Evolutionary conservation across 2,113 vertebrate genomes (phyloP), one percentile per base, ranked within the genome.

Genomic region (Corythornis madagascariensis): DNA sequence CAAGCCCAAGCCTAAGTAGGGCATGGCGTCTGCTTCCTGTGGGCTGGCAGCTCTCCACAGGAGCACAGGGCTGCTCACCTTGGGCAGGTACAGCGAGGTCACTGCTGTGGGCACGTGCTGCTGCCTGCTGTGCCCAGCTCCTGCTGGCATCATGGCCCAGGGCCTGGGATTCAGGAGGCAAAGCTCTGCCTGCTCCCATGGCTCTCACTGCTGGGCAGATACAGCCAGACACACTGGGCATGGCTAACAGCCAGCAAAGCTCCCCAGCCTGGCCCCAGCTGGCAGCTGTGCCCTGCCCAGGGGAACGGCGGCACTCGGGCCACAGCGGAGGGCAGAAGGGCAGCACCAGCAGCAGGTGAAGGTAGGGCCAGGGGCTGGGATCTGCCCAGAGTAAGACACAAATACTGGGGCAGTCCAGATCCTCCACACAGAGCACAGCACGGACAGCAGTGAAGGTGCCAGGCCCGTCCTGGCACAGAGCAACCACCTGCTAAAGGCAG

Each of bases 381-480:
- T 38, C 60, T 40, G 60, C 16, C 25, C 60, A 40, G 53, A 9
- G 12, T 16, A 8, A 28, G 28, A 38, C 38, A 19, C 35, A 40
- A 35, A 35, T 35, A 35, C 25, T 16, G 24, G 11, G 60, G 16
- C 61, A 63, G 61, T 25, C 61, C 38, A 25, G 35, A 35, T 21
- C 22, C 40, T 28, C 53, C 0, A 1, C 48, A 21, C 0, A 1
- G 45, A 26, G 3, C 57, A 8, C 0, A 0, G 59, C 13, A 45
- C 1, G 18, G 75, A 4, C 16, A 5, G 59, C 14, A 59, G 24
- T 0, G 5, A 59, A 26, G 26, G 56, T 38, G 33, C 50, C 1
- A 5, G 20, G 59, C 22, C 35, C 1, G 5, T 16, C 47, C 40
- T 6, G 0, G 2, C 24, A 1, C 3, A 6, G 24, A 15, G 4